phyloP scores from a whole-genome alignment of 2,888 invertebrate genomes.

The Notodonta dromedarius region DNA sequence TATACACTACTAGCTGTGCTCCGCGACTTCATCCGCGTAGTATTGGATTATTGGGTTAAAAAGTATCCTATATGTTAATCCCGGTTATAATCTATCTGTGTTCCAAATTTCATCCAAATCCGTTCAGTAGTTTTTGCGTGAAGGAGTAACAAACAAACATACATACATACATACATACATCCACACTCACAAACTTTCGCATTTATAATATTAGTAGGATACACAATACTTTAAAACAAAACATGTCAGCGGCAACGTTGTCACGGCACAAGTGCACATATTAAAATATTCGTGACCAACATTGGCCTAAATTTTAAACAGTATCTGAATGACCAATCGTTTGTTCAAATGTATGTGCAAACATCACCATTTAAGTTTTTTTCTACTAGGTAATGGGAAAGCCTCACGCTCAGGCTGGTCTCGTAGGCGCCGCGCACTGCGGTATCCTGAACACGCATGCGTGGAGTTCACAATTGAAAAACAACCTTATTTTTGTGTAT shows the following conservation, averaged over 20 bases:
- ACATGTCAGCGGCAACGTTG: constrained; percentile 13
- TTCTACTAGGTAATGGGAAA: constrained; percentile 66
- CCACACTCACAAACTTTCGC: too few species aligned
- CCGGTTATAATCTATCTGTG: too few species aligned
- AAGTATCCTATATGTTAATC: too few species aligned
- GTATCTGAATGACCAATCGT: constrained; percentile 36
- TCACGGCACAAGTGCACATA: constrained; percentile 6
- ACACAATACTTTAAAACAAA: constrained; percentile 37
- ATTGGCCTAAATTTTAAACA: constrained; percentile 38
- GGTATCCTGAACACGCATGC: constrained; percentile 78
- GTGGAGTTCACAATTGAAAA: constrained; percentile 49
- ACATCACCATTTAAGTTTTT: constrained; percentile 47
- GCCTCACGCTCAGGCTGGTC: constrained; percentile 73
- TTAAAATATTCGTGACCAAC: constrained; percentile 10
- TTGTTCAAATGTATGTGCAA: constrained; percentile 55
- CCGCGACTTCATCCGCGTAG: too few species aligned
- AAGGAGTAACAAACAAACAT: too few species aligned
- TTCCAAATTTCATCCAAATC: too few species aligned
- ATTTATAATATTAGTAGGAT: too few species aligned
- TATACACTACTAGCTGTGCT: too few species aligned
- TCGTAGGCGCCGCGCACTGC: constrained; percentile 82
- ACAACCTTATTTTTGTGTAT: constrained; percentile 38
- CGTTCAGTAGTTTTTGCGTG: too few species aligned
- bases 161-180: too few species aligned
- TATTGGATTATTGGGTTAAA: too few species aligned